phyloP scores from a whole-genome alignment of 2,113 vertebrate species.

The Ursus arctos region DNA sequence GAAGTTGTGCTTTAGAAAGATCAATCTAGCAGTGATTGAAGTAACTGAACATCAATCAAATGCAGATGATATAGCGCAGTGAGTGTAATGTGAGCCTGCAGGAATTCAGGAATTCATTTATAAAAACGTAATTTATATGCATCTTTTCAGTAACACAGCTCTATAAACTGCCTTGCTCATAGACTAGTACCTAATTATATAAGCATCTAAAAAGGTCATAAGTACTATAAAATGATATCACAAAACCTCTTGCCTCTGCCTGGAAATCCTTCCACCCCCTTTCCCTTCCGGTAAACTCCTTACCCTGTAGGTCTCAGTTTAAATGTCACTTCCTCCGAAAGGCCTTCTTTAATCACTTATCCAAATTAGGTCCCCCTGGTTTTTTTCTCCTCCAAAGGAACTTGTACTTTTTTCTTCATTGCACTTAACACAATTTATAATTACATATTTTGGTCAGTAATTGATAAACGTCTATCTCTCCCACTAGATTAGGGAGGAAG shows the following conservation, averaged over 20 bases:
- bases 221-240: conserved; percentile 82
- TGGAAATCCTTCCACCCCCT: conserved; percentile 77
- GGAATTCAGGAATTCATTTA: conserved; percentile 84
- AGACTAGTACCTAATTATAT: conserved; percentile 83
- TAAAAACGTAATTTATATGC: conserved; percentile 84
- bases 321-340: conserved; percentile 81
- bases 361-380: conserved; percentile 57
- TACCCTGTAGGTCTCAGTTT: conserved; percentile 69
- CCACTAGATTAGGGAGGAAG: conserved; percentile 8
- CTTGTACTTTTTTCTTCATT: conserved; percentile 48
- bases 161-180: conserved; percentile 81
- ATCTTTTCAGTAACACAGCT: conserved; percentile 83
- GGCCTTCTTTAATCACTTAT: conserved; percentile 69
- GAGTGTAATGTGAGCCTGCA: conserved; percentile 80
- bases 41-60: conserved; percentile 83
- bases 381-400: conserved; percentile 64
- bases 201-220: conserved; percentile 84
- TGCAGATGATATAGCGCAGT: conserved; percentile 74
- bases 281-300: conserved; percentile 80
- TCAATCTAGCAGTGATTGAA: conserved; percentile 82
- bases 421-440: conserved; percentile 65
- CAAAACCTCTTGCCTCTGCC: conserved; percentile 79
- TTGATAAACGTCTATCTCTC: conserved; percentile 55
- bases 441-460: conserved; percentile 58
- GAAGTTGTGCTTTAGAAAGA: conserved; percentile 77